Base-by-base conservation (phyloP, 2,888 invertebrate species). In the Rosalia funebris region DNA sequence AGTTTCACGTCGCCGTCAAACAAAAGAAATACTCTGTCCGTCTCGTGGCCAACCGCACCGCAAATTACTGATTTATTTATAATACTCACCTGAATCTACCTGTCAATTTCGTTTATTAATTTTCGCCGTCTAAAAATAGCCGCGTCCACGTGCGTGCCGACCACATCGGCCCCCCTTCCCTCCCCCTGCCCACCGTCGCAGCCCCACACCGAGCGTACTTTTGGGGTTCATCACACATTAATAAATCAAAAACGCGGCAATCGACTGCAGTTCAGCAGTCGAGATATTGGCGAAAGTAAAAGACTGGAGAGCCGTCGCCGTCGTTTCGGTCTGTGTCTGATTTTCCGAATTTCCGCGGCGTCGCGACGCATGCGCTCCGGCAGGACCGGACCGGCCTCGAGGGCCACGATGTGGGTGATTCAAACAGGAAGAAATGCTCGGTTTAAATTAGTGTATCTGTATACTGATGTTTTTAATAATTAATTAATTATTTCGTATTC, bases 291-390 rank as follows among this genome's bases (percentile, higher is more conserved):
- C 61, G 67, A 63, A 65, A 62, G 63, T 63, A 56, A 62, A 53
- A 62, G 68, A 68, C 68, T 68, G 70, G 62, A 62, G 61, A 55
- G 42, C 54, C 41, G 65, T n/a, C n/a, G n/a, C 53, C 66, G 47
- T 52, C 66, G 62, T 48, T 62, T 61, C 32, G 20, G 52, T 41
- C 48, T 54, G 54, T 57, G 57, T 48, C 44, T 57, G 62, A 57
- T 50, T 62, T 36, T 54, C 36, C 50, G 46, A 47, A 59, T 53
- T 61, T 54, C 61, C 15, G 50, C 15, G 46, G 37, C 57, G 39
- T 47, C 63, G 60, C 46, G 60, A 66, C 72, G 69, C 71, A 39
- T 66, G 71, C 68, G 69, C 61, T 34, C 12, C 19, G 7, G 15
- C 19, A 36, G 36, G 48, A 0, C 48, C 36, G 12, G 48, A 48